phyloP scores from a whole-genome alignment of 1,140 invertebrate species.

The Zaprionus taronus region DNA sequence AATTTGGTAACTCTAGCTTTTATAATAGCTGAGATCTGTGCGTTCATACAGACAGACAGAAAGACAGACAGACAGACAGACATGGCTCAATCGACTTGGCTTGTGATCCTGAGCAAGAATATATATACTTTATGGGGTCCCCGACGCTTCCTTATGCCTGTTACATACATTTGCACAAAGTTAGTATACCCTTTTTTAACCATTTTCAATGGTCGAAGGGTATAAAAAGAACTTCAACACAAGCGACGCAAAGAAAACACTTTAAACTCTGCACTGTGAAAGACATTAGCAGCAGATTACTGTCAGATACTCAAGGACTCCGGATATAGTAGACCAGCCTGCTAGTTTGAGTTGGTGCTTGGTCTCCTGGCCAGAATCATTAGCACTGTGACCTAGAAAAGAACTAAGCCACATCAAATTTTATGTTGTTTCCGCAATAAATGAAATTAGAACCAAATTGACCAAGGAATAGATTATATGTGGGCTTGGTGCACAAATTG shows the following conservation, averaged over 20 bases:
- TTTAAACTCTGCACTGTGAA: slow-evolving; percentile 39
- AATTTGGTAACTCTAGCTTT: too few relatives aligned
- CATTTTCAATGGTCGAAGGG: too few relatives aligned
- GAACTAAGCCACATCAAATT: slow-evolving; percentile 72
- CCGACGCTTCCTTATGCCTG: too few relatives aligned
- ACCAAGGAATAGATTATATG: slow-evolving; percentile 29
- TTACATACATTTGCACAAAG: too few relatives aligned
- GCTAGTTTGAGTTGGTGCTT: slow-evolving; percentile 42
- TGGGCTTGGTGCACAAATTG: background rate
- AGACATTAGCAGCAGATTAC: slow-evolving; percentile 71
- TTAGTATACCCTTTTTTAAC: too few relatives aligned
- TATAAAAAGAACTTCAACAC: background rate
- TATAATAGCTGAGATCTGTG: too few relatives aligned
- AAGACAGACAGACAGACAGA: too few relatives aligned
- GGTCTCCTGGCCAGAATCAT: slow-evolving; percentile 52
- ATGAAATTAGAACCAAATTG: slow-evolving; percentile 70
- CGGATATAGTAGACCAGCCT: slow-evolving; percentile 10
- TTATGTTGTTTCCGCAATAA: slow-evolving; percentile 74
- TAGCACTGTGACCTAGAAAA: slow-evolving; percentile 75
- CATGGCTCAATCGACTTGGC: too few relatives aligned
- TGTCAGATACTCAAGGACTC: slow-evolving; percentile 19
- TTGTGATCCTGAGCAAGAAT: too few relatives aligned
- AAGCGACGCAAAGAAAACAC: background rate
- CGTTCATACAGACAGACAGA: too few relatives aligned
- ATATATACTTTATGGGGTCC: too few relatives aligned